Evolutionary conservation across 2,888 invertebrate species (phyloP), one percentile per base, ranked within the genome.

Genomic region (Himalopsyche kuldschensis): DNA sequence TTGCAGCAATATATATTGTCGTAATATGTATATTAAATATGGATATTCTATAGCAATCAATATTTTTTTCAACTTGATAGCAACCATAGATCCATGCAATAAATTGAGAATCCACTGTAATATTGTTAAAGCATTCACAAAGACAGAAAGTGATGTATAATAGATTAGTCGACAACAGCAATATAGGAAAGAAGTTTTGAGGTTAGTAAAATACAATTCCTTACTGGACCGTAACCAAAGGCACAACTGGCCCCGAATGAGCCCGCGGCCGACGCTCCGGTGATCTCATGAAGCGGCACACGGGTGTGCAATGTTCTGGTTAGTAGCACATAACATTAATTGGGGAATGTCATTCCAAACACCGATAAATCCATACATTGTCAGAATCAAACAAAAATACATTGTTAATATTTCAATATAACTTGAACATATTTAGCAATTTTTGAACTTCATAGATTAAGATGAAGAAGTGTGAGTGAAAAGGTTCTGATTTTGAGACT

Each of bases 211-310:
- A 20, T 20, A 24, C 75, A 79, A 55, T 86, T 91, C 91, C 92
- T 92, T 89, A 92, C 92, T 92, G 91, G 55, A 92, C 90, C 84
- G 91, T 91, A 79, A 92, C 85, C 41, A 81, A 79, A 27, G 85
- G 85, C 15, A 85, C 47, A 20, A 55, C 63, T 15, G 86, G 83
- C 41, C 83, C 85, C 20, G 84, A 84, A 63, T 78, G 55, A 63
- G 82, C 76, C 83, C 84, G 79, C 15, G 41, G 35, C 15, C 83
- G 81, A 46, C 78, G 84, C 31, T 75, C 77, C 5, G 85, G 89
- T 35, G 91, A 90, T 90, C 91, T 92, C 92, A 92, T 92, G 89
- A 92, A 92, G 87, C 92, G 92, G 90, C 92, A 92, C 85, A 92
- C 91, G 55, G 92, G 92, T 82, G 92, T 91, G 89, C 92, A 92